phyloP scores from a whole-genome alignment of 2,113 vertebrate genomes.

The Helogale parvula region DNA sequence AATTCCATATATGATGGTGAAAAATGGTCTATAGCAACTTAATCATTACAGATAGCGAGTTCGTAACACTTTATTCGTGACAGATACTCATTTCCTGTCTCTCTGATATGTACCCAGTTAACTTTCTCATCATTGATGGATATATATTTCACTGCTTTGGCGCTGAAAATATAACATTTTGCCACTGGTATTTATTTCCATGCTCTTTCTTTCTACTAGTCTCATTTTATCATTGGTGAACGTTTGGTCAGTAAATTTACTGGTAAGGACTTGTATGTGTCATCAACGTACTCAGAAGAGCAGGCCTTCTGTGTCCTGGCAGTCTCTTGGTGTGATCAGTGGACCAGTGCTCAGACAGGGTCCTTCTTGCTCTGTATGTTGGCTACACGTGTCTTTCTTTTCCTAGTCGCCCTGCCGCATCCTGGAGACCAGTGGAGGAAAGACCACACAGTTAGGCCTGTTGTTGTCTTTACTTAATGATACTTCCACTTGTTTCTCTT shows the following conservation, averaged over 20 bases:
- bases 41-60: constrained; percentile 36
- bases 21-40: not conserved
- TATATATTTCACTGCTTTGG: not conserved
- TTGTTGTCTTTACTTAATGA: not conserved
- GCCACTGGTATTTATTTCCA: constrained; percentile 34
- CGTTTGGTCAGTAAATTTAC: constrained; percentile 10
- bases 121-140: constrained; percentile 12
- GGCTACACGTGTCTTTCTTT: not conserved
- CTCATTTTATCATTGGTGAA: constrained; percentile 40
- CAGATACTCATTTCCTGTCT: constrained; percentile 44
- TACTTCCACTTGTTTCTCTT: not conserved
- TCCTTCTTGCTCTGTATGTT: not conserved
- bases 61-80: constrained; percentile 47
- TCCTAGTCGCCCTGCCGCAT: not conserved
- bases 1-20: constrained; percentile 10
- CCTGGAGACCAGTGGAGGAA: not conserved
- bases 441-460: not conserved
- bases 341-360: not conserved
- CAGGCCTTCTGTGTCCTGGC: not conserved
- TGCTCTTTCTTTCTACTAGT: constrained; percentile 30
- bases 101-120: not conserved
- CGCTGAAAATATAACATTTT: not conserved
- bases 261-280: not conserved
- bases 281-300: not conserved
- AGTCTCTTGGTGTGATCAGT: not conserved